Evolutionary conservation across 2,797 vertebrate genomes (phyloP), one percentile per base, ranked within the genome.

Genomic region (Rhinogobio ventralis): DNA sequence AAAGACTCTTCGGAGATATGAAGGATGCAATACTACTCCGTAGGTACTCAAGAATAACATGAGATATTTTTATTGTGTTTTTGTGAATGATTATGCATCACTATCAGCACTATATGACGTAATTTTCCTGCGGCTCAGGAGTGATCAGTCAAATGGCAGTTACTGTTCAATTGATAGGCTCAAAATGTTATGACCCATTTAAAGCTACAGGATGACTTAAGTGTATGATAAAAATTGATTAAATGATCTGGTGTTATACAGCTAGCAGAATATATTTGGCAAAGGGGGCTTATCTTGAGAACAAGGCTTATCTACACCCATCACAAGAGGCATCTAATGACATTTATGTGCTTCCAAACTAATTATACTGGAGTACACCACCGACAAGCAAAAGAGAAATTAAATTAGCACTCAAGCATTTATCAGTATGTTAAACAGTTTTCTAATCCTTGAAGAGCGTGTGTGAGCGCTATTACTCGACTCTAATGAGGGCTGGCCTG

Each of bases 371-470:
- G 60, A 86, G 88, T 72, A 68, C 74, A 75, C 51, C 83, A 67
- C 57, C 39, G 81, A 88, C 86, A 77, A 79, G 82, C 62, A 84
- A 82, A 84, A 83, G 75, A 86, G 67, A 80, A 87, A 84, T 78
- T 85, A 79, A 87, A 86, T 85, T 83, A 88, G 64, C 83, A 80
- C 77, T 33, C 30, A 23, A 36, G 45, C 80, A 11, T 85, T 90
- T 90, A 89, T 90, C 89, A 78, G 86, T 57, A 81, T 67, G 86
- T 82, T 78, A 83, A 88, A 79, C 77, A 33, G 72, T 87, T 86
- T 74, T 69, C 81, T 81, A 66, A 85, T 33, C 62, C 86, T 83
- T 23, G 6, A 81, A 66, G 79, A 84, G 75, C 14, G 2, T 17
- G 76, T 46, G 23, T 11, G 42, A 77, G 60, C 25, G 46, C 39